Conservation (phyloP, 2,113 vertebrate genomes). For the Menura novaehollandiae region DNA sequence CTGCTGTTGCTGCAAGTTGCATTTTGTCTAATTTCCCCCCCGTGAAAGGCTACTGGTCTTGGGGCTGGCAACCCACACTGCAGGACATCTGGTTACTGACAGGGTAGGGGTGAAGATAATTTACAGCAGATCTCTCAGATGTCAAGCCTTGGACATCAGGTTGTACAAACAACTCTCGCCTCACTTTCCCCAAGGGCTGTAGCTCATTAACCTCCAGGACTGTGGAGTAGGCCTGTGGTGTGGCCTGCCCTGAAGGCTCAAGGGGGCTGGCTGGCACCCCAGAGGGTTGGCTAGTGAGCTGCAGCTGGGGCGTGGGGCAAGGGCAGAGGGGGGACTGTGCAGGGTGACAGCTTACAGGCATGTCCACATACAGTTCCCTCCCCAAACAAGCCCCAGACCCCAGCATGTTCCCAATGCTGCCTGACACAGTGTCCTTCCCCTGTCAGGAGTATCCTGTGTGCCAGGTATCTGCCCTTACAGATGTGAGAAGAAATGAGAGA, state of each 20-base stretch:
- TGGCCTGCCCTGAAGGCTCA: not conserved
- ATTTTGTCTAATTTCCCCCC: not conserved
- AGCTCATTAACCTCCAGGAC: not conserved
- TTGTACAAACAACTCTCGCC: not conserved
- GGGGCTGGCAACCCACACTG: not conserved
- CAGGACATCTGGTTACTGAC: not conserved
- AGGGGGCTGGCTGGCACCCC: not conserved
- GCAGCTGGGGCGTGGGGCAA: too few species aligned
- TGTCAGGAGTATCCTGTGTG: not conserved
- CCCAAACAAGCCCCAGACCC: not conserved
- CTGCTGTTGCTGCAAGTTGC: not conserved
- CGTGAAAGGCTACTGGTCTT: not conserved
- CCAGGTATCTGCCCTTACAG: not conserved
- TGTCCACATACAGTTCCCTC: not conserved
- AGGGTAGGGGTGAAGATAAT: not conserved
- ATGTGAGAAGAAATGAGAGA: not conserved
- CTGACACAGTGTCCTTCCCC: not conserved
- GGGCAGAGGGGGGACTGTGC: not conserved
- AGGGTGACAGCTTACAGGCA: fast-evolving
- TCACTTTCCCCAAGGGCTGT: not conserved
- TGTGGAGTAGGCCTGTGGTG: not conserved
- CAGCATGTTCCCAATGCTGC: fast-evolving
- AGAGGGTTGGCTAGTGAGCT: not conserved
- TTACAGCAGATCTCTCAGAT: not conserved
- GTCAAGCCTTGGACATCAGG: not conserved